These are phyloP conservation scores for Papilio dardanus DNA, from an alignment of 1,140 invertebrate genomes.

Conservation along the genomic window DNA sequence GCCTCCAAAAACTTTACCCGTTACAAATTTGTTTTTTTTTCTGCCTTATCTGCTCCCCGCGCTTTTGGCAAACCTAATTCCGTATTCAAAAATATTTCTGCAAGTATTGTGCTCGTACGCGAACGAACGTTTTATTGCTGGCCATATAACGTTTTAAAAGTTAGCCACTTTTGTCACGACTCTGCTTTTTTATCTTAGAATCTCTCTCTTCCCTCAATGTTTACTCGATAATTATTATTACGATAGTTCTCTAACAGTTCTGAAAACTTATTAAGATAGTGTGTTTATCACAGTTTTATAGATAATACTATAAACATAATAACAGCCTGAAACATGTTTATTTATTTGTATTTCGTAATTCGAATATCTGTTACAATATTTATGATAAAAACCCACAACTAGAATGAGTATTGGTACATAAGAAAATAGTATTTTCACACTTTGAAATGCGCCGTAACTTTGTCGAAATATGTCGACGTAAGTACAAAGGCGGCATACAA, in stretches of 20 bases:
- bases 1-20: constrained; percentile 82
- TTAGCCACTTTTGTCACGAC: constrained; percentile 72
- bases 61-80: constrained; percentile 81
- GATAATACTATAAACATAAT: no score
- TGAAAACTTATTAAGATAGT: constrained; percentile 5
- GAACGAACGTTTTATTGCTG: constrained; percentile 79
- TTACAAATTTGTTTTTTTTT: constrained; percentile 83
- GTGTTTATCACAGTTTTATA: no score
- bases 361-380: background rate
- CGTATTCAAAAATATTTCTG: constrained; percentile 82
- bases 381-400: background rate
- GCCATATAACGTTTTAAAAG: constrained; percentile 82
- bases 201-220: constrained; percentile 55
- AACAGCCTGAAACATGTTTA: background rate
- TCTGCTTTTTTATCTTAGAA: constrained; percentile 52
- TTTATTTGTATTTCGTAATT: background rate
- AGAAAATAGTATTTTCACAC: constrained; percentile 30
- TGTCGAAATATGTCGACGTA: constrained; percentile 24
- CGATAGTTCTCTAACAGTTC: constrained; percentile 70
- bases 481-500: constrained; percentile 53
- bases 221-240: constrained; percentile 69
- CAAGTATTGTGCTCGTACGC: constrained; percentile 79
- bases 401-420: background rate
- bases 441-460: constrained; percentile 27
- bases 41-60: constrained; percentile 80